Base-by-base conservation (phyloP, 2,797 vertebrate genomes). In the Halcyon leucocephala region DNA sequence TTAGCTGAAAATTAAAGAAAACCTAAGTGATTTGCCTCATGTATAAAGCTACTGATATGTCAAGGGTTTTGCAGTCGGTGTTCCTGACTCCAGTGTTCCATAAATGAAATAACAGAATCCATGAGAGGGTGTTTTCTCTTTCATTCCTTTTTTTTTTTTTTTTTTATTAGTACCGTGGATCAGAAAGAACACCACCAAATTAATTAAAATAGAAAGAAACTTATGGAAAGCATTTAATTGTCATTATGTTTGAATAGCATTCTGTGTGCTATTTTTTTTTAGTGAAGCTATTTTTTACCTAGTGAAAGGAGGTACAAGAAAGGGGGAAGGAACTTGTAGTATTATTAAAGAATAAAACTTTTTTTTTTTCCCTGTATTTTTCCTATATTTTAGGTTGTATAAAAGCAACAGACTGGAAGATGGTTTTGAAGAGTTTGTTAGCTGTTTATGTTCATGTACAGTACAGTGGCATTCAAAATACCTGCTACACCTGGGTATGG, bases 161-260 rank as follows among this genome's bases (percentile, higher is more conserved):
- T 35, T 35, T 35, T 35, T 35, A 14, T 25, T 69, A 51, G 52
- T 39, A 41, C 52, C 48, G 28, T 31, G 18, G 71, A 77, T 83
- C 19, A 64, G 35, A 78, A 42, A 87, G 86, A 67, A 52, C 7
- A 42, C 28, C 28, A 86, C 14, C 4, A 86, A 52, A 55, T 24
- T 85, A 87, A 62, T 93, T 60, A 91, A 76, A 95, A 65, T 17
- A 61, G 17, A 88, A 91, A 82, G 13, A 61, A 74, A 86, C 25
- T 52, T 88, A 73, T 51, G 52, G 7, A 79, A 42, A 4, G 29
- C 16, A 54, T 80, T 94, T 93, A 54, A 74, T 76, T 90, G 66
- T 64, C 46, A 51, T 93, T 60, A 81, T 28, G n/a, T 13, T 82
- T 82, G 37, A 51, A 20, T 80, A 96, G 71, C 48, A 69, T 46